Conservation (phyloP, 2,797 vertebrate genomes). For the Oceanodroma leucorhoa region DNA sequence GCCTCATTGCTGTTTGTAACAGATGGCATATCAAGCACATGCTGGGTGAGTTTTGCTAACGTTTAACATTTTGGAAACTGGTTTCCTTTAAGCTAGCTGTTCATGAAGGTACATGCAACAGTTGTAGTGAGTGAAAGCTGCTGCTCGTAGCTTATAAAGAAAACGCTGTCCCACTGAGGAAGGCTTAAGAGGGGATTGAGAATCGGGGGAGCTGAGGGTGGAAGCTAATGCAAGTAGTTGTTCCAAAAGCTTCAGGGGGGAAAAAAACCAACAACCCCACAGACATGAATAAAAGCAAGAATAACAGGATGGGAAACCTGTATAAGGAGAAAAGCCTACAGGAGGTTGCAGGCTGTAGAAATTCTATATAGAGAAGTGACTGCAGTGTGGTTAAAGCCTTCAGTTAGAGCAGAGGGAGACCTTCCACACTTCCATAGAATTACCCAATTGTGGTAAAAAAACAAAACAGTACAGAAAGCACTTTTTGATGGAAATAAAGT, state of each 20-base stretch:
- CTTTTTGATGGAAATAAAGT: background rate
- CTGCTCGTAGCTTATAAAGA: background rate
- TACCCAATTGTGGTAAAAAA: background rate
- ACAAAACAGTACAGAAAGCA: background rate
- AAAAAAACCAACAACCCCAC: background rate
- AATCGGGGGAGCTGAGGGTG: fast-evolving
- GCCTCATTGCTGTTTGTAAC: background rate
- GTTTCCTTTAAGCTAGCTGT: background rate
- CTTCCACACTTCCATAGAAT: background rate
- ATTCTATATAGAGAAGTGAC: background rate
- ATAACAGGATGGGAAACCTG: background rate
- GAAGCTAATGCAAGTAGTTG: background rate
- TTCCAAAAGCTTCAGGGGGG: background rate
- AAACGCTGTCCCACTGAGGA: background rate
- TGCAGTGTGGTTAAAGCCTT: background rate
- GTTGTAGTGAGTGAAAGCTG: background rate
- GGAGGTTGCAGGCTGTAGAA: background rate
- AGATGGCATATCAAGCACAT: background rate
- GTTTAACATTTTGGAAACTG: background rate
- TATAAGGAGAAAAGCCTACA: background rate
- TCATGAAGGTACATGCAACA: background rate
- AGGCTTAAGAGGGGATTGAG: background rate
- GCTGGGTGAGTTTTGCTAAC: background rate
- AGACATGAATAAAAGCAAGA: background rate
- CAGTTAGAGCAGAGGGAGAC: background rate